Evolutionary conservation across 2,888 invertebrate species (phyloP).

Genomic region (Leistus spinibarbis): DNA sequence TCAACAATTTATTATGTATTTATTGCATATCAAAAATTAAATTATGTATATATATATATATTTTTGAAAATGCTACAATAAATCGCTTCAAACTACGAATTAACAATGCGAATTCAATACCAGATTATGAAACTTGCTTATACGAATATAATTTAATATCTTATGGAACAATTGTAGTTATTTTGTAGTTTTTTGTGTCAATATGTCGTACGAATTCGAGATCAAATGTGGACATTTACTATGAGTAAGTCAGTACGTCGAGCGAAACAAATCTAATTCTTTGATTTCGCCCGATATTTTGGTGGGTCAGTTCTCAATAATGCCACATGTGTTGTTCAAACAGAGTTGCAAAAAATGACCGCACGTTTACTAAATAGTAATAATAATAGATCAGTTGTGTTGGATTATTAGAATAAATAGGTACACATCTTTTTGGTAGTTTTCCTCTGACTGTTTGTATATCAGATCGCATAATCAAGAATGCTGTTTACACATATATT

Average conservation of each 20-base stretch:
- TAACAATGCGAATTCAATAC: too few relatives aligned
- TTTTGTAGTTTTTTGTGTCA: background rate
- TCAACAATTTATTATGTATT: too few relatives aligned
- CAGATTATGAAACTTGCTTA: too few relatives aligned
- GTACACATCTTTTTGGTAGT: slow-evolving; percentile 15
- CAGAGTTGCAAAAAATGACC: background rate
- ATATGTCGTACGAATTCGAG: background rate
- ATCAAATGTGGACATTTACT: background rate
- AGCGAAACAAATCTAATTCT: too few relatives aligned
- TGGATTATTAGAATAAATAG: slow-evolving; percentile 5
- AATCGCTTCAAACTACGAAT: too few relatives aligned
- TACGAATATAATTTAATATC: too few relatives aligned
- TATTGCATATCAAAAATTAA: too few relatives aligned
- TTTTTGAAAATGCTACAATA: too few relatives aligned
- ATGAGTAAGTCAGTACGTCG: too few relatives aligned
- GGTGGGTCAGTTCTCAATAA: background rate
- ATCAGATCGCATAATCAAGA: slow-evolving; percentile 38
- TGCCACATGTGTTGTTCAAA: background rate
- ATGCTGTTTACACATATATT: slow-evolving; percentile 33
- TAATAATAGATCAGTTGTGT: background rate
- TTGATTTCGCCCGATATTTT: too few relatives aligned
- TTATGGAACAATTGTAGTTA: background rate
- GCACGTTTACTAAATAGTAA: too few relatives aligned
- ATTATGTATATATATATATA: too few relatives aligned
- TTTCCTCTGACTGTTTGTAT: background rate